Evolutionary conservation across 2,113 vertebrate genomes (phyloP).

Genomic region (Cynopterus brachyotis): DNA sequence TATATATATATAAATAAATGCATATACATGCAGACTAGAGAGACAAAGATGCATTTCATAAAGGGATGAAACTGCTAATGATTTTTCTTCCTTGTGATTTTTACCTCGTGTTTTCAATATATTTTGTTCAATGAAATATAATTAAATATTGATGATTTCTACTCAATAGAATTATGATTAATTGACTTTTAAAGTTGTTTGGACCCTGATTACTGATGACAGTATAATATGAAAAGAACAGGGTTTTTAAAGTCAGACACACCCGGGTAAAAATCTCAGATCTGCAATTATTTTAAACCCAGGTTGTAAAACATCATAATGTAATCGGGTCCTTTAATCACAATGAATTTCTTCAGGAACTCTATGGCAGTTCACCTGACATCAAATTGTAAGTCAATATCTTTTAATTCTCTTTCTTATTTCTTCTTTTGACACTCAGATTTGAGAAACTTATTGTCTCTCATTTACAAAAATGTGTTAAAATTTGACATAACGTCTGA

Average conservation of each 20-base stretch:
- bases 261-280: neutral
- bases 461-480: neutral
- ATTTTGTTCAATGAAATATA: constrained; percentile 1
- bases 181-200: neutral
- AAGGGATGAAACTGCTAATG: neutral
- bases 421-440: neutral
- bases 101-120: neutral
- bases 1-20: too few relatives aligned
- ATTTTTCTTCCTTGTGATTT: neutral
- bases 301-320: neutral
- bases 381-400: neutral
- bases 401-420: neutral
- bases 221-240: neutral
- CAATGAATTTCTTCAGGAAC: neutral
- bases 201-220: neutral
- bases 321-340: neutral
- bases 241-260: neutral
- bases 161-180: neutral
- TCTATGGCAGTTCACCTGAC: neutral
- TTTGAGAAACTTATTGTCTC: neutral
- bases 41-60: neutral
- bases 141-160: too few relatives aligned
- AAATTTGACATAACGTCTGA: neutral
- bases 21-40: neutral
- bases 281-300: neutral